Evolutionary conservation across 2,888 invertebrate species (phyloP).

Genomic region (Athrips mouffetella): DNA sequence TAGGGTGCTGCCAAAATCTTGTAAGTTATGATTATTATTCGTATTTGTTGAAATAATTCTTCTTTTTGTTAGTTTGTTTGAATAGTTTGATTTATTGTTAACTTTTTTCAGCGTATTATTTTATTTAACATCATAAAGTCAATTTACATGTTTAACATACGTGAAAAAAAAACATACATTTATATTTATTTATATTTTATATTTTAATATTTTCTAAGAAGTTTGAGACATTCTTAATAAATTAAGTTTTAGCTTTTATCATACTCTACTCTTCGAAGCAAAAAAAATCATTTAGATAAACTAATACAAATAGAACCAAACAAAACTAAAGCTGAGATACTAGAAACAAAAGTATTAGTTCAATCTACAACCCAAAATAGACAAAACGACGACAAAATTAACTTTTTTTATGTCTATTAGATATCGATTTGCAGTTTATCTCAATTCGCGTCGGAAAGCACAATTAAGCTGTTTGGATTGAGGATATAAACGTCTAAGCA

Average conservation of each 20-base stretch:
- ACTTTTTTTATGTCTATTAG: conserved; percentile 48
- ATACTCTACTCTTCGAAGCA: background rate
- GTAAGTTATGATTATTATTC: conserved; percentile 1
- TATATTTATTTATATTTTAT: too few species aligned
- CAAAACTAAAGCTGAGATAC: background rate
- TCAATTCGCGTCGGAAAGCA: conserved; percentile 49
- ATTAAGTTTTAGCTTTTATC: background rate
- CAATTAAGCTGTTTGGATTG: conserved; percentile 55
- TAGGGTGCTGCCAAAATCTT: background rate
- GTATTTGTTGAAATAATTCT: background rate
- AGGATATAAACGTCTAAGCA: conserved; percentile 46
- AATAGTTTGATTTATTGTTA: too few species aligned
- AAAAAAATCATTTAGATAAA: too few species aligned
- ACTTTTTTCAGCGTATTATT: too few species aligned
- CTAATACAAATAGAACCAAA: background rate
- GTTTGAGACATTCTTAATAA: background rate
- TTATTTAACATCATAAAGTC: too few species aligned
- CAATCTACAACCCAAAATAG: background rate
- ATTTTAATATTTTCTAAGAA: background rate
- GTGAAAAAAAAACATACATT: too few species aligned
- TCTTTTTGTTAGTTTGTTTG: background rate
- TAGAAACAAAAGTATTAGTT: background rate
- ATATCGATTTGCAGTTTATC: conserved; percentile 58
- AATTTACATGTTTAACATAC: too few species aligned
- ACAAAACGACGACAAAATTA: background rate